Base-by-base conservation (phyloP, 2,888 invertebrate genomes). In the Parthenolecanium corni region DNA sequence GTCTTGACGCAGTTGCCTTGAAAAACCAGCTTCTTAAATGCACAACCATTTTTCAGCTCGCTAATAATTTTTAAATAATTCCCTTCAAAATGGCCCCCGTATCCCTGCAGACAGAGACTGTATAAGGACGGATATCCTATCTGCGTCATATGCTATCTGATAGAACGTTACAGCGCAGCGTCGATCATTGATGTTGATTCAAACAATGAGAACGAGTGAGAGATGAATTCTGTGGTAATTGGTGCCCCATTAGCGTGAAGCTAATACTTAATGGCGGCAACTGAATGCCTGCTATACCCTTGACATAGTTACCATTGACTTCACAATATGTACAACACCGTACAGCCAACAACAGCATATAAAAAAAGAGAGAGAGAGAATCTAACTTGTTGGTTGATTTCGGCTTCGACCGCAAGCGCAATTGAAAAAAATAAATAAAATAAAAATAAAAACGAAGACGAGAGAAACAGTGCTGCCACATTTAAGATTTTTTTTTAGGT, bases 231-330 rank as follows among this genome's bases (percentile, higher is more conserved):
- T 61, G 61, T 61, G 49, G 61, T 61, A 61, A 61, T 61, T 61
- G 61, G 61, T 61, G 51, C 61, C 61, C 61, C 61, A 61, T 61
- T 61, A 61, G 51, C 61, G 61, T 61, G 61, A 51, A 61, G 61
- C 61, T 61, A 61, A 61, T 61, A 51, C 61, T 61, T 51, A 61
- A 61, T 61, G 49, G 54, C 54, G 18, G 61, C 40, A 49, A 61
- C 47, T 61, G 61, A 61, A 61, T 61, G 61, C 49, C 49, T 61
- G 51, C 61, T 21, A 61, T 61, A 61, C 61, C 61, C 61, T 61
- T 61, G 61, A 61, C 61, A 61, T 49, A 61, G 61, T 61, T 61
- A 61, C 61, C 47, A 61, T 61, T 49, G 49, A 61, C 61, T 61
- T 61, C 61, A 61, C 49, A 61, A 61, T 51, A 38, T 61, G 61